A percentile compares a stretch with the other conserved stretches of the same genome.
phyloP scores from a whole-genome alignment of 2,888 invertebrate species.

The Andrena bicolor region DNA sequence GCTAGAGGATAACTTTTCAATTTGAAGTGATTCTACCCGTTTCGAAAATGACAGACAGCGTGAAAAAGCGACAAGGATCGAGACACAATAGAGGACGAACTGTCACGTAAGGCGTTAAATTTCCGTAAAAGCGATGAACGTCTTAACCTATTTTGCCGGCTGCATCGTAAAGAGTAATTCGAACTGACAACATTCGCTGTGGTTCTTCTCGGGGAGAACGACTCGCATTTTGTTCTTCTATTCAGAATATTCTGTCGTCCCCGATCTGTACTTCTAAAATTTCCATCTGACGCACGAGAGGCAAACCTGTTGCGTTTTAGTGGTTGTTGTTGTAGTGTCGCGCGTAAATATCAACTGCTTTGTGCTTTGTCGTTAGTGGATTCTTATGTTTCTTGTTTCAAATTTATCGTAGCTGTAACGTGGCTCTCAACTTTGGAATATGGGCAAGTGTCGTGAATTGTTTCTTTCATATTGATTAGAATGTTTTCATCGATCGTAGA shows the following conservation, averaged over 20 bases:
- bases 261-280: neutral
- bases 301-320: neutral
- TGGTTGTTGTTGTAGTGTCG: neutral
- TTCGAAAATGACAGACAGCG: constrained; percentile 36
- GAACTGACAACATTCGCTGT: constrained; percentile 36
- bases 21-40: neutral
- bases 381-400: neutral
- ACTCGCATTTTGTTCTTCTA: neutral
- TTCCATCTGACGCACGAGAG: neutral
- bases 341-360: neutral
- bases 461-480: neutral
- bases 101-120: constrained; percentile 45
- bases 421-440: neutral
- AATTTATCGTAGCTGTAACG: neutral
- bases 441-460: neutral
- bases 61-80: neutral
- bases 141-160: constrained; percentile 54
- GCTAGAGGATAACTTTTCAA: constrained; percentile 3
- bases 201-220: constrained; percentile 1
- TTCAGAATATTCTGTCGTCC: neutral
- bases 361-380: neutral
- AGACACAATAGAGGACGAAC: neutral
- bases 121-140: constrained; percentile 34
- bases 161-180: constrained; percentile 34
- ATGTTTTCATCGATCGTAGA: neutral